phyloP scores from a whole-genome alignment of 2,888 invertebrate genomes.

The Catonia carolina region DNA sequence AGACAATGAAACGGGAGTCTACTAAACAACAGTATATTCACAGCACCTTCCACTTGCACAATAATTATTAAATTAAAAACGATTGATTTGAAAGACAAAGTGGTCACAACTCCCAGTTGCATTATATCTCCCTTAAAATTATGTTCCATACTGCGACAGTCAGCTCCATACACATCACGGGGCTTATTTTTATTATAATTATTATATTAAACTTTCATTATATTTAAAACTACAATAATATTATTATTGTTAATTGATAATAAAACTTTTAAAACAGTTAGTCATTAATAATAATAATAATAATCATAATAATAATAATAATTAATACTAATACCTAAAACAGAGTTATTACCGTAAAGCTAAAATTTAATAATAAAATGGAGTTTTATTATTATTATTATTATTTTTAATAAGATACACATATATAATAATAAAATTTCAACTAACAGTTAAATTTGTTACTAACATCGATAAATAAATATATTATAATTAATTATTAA shows the following conservation, averaged over 20 bases:
- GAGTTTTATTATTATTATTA: conserved; percentile 11
- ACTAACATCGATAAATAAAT: conserved; percentile 29
- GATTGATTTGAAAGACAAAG: no score
- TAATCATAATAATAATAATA: no score
- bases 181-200: not conserved
- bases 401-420: conserved; percentile 19
- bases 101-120: no score
- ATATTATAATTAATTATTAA: no score
- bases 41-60: no score
- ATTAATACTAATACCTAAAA: conserved; percentile 10
- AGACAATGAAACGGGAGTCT: no score
- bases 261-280: conserved; percentile 21
- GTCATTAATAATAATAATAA: conserved; percentile 7
- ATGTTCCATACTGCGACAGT: not conserved
- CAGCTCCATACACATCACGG: conserved; percentile 1
- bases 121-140: no score
- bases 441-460: conserved; percentile 23
- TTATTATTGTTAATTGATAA: not conserved
- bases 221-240: no score
- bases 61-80: no score
- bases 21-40: no score
- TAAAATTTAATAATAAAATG: conserved; percentile 10
- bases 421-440: conserved; percentile 22
- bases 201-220: no score
- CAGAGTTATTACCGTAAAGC: conserved; percentile 9